phyloP scores from a whole-genome alignment of 2,113 vertebrate species.

The Protobothrops flavoviridis region DNA sequence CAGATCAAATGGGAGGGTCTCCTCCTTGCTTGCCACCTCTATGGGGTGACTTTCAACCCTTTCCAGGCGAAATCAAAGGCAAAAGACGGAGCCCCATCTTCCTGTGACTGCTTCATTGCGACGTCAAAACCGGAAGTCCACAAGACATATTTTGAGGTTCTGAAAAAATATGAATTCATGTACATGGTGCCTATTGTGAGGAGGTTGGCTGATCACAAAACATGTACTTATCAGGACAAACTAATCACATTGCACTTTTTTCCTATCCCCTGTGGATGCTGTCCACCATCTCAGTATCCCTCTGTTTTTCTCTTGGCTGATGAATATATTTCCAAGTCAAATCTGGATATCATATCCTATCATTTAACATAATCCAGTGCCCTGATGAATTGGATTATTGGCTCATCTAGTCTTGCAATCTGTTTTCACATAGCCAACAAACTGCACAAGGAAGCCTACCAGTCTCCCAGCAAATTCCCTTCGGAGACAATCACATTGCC shows the following conservation, averaged over 20 bases:
- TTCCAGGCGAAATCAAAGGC: no score
- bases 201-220: not conserved
- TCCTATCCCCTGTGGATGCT: not conserved
- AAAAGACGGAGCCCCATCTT: no score
- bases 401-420: not conserved
- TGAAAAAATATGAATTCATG: not conserved
- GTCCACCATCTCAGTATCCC: not conserved
- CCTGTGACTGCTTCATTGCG: no score
- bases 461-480: not conserved
- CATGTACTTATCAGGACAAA: not conserved
- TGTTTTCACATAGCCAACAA: not conserved
- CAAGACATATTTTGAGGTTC: not conserved
- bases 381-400: not conserved
- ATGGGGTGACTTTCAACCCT: no score
- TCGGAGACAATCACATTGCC: not conserved
- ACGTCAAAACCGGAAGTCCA: no score
- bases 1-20: no score
- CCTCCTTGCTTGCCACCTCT: no score
- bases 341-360: not conserved
- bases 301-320: not conserved
- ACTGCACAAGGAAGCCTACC: not conserved
- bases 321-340: not conserved
- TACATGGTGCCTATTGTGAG: not conserved
- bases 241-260: not conserved
- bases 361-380: not conserved